Evolutionary conservation across 35 echinoderm and acorn worm species (phyloP).

Genomic region (Patiria miniata): DNA sequence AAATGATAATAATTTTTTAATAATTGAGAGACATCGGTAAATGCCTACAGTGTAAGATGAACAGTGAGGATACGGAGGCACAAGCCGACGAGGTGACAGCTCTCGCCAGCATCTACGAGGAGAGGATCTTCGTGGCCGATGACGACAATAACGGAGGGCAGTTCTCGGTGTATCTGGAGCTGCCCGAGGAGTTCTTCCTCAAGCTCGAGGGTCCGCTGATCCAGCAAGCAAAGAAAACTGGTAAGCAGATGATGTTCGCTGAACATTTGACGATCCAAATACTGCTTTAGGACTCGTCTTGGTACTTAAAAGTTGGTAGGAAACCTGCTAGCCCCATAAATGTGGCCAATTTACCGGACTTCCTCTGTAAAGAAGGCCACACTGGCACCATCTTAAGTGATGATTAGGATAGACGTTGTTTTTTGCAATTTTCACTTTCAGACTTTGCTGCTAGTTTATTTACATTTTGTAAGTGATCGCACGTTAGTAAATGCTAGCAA

Average conservation of each 20-base stretch:
- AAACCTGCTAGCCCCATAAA: too few relatives aligned
- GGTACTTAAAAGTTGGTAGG: background rate
- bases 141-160: conserved; percentile 69
- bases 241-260: background rate
- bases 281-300: background rate
- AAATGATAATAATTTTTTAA: too few relatives aligned
- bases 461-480: too few relatives aligned
- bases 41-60: background rate
- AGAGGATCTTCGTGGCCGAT: conserved; percentile 55
- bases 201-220: conserved; percentile 42
- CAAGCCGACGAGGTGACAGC: conserved; percentile 75
- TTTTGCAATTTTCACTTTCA: too few relatives aligned
- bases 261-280: background rate
- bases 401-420: too few relatives aligned
- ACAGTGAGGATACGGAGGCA: conserved; percentile 58
- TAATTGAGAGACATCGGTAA: too few relatives aligned
- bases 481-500: too few relatives aligned
- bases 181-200: conserved; percentile 48
- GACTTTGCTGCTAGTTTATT: too few relatives aligned
- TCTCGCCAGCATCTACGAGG: conserved; percentile 77
- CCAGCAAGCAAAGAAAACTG: conserved; percentile 41
- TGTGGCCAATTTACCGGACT: too few relatives aligned
- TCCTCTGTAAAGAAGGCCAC: too few relatives aligned
- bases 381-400: too few relatives aligned
- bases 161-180: conserved; percentile 47